phyloP scores from a whole-genome alignment of 1,140 invertebrate genomes.

The Aphis craccivora region DNA sequence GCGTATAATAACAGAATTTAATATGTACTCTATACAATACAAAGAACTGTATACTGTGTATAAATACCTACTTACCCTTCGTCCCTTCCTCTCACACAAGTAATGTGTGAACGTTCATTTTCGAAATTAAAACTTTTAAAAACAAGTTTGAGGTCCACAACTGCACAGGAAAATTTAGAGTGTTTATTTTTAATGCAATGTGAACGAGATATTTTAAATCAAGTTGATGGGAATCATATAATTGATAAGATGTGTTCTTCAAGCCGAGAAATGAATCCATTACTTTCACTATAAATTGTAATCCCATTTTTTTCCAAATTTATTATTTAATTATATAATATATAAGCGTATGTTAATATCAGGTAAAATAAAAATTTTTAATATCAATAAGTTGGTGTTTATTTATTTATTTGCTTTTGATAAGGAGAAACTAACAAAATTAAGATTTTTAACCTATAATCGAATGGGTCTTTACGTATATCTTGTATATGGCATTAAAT shows the following conservation, averaged over 20 bases:
- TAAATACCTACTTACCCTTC: neutral
- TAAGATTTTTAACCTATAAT: conserved; percentile 10
- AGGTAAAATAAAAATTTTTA: neutral
- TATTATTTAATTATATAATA: neutral
- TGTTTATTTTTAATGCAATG: conserved; percentile 32
- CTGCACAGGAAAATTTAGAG: neutral
- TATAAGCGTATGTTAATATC: neutral
- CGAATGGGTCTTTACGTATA: neutral
- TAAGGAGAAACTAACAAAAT: neutral
- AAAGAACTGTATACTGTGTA: neutral
- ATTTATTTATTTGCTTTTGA: neutral
- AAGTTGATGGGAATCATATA: conserved; percentile 21
- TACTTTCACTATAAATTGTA: neutral
- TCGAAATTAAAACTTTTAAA: conserved; percentile 15
- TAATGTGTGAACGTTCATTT: neutral
- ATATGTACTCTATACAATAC: neutral
- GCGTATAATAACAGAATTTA: neutral
- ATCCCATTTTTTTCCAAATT: neutral
- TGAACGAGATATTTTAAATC: conserved; percentile 28
- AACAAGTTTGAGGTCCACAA: neutral
- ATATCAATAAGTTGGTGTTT: neutral
- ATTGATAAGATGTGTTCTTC: conserved; percentile 35
- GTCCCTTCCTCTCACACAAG: neutral
- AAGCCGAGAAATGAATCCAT: conserved; percentile 27
- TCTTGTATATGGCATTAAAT: neutral